Evolutionary conservation across 2,113 vertebrate species (phyloP).

Genomic region (Zapus hudsonius): DNA sequence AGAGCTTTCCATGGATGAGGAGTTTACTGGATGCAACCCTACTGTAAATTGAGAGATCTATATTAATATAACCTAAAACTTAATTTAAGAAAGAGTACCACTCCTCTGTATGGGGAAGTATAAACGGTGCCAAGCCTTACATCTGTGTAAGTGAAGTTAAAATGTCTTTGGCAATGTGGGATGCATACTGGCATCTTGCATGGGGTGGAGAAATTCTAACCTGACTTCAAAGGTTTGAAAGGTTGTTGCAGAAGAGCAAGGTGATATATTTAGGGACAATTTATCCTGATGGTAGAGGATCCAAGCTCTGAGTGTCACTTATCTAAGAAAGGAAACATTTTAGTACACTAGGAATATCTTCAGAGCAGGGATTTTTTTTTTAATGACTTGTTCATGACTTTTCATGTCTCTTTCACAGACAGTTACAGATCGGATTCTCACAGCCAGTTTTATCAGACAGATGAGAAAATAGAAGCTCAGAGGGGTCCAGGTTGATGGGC

Average conservation of each 20-base stretch:
- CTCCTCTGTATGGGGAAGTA: background rate
- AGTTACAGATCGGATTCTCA: background rate
- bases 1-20: background rate
- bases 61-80: background rate
- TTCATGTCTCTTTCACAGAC: slow-evolving; percentile 8
- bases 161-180: background rate
- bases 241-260: background rate
- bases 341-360: background rate
- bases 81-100: background rate
- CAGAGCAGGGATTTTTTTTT: background rate
- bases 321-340: background rate
- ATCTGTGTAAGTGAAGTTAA: background rate
- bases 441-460: background rate
- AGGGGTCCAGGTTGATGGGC: background rate
- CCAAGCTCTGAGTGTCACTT: background rate
- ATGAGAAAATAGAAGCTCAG: background rate
- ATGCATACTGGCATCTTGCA: background rate
- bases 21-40: background rate
- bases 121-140: background rate
- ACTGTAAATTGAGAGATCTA: background rate
- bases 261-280: background rate
- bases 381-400: background rate
- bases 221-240: background rate
- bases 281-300: background rate
- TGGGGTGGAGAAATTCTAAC: background rate